Conservation (phyloP, 2,797 vertebrate species). For the Lepidocolaptes lacrymiger region DNA sequence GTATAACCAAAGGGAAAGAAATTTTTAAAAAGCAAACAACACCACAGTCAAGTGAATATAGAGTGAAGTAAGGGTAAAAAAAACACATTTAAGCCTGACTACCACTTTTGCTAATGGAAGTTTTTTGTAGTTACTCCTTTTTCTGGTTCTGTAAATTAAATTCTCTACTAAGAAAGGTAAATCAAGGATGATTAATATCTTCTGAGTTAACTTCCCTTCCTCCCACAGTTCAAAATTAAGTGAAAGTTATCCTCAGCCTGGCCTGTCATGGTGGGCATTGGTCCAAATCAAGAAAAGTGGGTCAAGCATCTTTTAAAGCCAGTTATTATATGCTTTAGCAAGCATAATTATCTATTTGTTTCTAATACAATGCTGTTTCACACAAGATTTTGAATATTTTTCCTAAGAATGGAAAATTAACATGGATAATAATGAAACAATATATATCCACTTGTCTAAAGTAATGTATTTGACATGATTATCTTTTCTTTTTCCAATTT, state of each 20-base stretch:
- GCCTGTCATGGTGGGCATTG: slow-evolving; percentile 25
- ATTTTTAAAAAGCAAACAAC: not conserved
- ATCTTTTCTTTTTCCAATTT: slow-evolving; percentile 5
- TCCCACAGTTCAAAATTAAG: slow-evolving; percentile 23
- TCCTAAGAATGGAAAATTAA: not conserved
- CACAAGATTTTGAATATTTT: not conserved
- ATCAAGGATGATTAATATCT: slow-evolving; percentile 27
- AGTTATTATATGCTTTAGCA: not conserved
- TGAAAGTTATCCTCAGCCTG: slow-evolving; percentile 28
- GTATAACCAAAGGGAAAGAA: not conserved
- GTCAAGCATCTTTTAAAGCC: slow-evolving; percentile 53
- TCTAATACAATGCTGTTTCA: not conserved
- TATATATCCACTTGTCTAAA: not conserved
- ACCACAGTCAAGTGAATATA: not conserved
- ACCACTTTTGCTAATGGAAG: not conserved
- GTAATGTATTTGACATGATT: not conserved
- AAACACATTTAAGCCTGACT: not conserved
- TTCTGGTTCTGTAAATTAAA: slow-evolving; percentile 21
- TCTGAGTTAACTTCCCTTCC: slow-evolving; percentile 23
- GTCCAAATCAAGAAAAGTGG: slow-evolving; percentile 61
- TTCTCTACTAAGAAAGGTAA: slow-evolving; percentile 16
- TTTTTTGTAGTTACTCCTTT: not conserved
- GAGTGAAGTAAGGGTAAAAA: not conserved
- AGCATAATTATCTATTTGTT: slow-evolving; percentile 12
- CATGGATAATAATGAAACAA: not conserved